phyloP scores from a whole-genome alignment of 2,797 vertebrate species.

The Echeneis naucrates region DNA sequence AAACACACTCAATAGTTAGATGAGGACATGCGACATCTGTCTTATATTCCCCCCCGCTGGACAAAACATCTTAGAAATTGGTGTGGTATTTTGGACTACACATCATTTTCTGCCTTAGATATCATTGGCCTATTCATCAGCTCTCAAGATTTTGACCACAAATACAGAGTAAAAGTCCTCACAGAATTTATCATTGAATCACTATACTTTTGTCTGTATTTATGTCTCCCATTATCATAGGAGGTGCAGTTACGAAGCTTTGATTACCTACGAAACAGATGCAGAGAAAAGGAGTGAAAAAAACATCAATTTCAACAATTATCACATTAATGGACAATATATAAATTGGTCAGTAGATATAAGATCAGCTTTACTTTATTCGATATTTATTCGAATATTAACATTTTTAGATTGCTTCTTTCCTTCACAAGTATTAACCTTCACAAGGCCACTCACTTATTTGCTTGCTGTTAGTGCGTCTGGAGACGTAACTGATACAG shows the following conservation, averaged over 20 bases:
- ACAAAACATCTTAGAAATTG: too few species aligned
- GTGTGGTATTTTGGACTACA: too few species aligned
- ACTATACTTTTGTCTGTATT: background rate
- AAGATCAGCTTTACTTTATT: too few species aligned
- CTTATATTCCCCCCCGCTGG: too few species aligned
- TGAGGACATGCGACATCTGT: too few species aligned
- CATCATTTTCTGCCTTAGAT: too few species aligned
- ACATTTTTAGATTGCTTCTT: background rate
- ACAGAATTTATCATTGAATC: background rate
- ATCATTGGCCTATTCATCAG: too few species aligned
- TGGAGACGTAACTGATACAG: slow-evolving; percentile 3
- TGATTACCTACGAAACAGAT: background rate
- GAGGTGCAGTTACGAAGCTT: too few species aligned
- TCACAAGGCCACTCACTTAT: background rate
- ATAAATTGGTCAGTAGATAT: background rate
- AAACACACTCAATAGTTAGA: too few species aligned
- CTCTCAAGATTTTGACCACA: too few species aligned
- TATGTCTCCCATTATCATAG: background rate
- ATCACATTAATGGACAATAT: background rate
- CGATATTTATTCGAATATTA: too few species aligned
- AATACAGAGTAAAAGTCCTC: background rate
- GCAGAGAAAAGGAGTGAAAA: background rate
- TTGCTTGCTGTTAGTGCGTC: background rate
- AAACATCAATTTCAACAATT: background rate
- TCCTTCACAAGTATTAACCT: slow-evolving; percentile 6